Base-by-base conservation (phyloP, 2,888 invertebrate genomes). In the Glaucopsyche alexis region DNA sequence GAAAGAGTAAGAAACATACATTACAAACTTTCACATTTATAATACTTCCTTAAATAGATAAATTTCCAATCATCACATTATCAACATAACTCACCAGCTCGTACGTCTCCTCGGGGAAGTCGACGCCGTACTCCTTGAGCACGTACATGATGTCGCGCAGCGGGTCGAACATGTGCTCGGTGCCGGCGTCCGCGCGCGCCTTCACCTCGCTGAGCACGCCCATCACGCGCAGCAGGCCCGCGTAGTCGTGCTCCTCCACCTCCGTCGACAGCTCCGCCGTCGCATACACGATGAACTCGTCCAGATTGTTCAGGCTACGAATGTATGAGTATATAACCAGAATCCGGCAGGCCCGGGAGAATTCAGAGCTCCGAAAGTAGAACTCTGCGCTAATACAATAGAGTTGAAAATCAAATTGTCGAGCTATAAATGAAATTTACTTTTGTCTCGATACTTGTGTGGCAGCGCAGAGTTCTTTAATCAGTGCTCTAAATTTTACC, bases 131-230 rank as follows among this genome's bases (percentile, higher is more conserved):
- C 0, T 95, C 94, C 81, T 96, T 96, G 11, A 99, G 93, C 11
- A 98, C 93, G 75, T 97, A 96, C 71, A 98, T 97, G 65, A 97
- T 97, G 79, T 97, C 96, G 76, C 96, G 95, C 0, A 98, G 89
- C 0, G 98, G 98, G 47, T 97, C 97, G 84, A 99, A 99, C 97
- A 98, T 97, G 60, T 94, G 94, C 79, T 98, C 98, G 1, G 98
- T 98, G 64, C 87, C 89, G 2, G 87, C 85, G 73, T 92, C 93
- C 47, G 95, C 93, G 55, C 94, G 92, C 78, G 96, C 96, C 16
- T 96, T 94, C 76, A 98, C 98, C 80, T 96, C 95, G n/a, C 96
- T 95, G 60, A 99, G 91, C 77, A 97, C 96, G 13, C 96, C 95
- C 95, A 99, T 97, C 60, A 98, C 96, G 72, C 94, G 94, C 1